Evolutionary conservation across 1,140 invertebrate genomes (phyloP), one percentile per base, ranked within the genome.

Genomic region (Nautilus pompilius): DNA sequence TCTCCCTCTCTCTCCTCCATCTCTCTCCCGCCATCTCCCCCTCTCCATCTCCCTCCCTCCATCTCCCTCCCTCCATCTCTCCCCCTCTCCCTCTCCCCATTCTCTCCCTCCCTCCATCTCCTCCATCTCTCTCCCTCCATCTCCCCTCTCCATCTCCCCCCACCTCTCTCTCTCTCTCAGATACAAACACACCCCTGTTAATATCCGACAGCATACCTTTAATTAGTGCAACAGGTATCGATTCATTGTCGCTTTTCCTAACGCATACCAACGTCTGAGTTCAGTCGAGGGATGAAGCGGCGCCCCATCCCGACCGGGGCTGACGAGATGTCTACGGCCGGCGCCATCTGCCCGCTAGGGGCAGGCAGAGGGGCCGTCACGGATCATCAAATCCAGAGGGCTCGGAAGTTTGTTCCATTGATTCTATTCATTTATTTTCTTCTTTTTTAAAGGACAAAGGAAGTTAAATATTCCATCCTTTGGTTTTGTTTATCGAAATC

Each of bases 131-230:
- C n/a, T 17, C 28, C 30, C n/a, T 29, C n/a, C 17, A 15, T 59
- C n/a, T 59, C 10, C 46, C 51, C 2, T 26, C 2, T n/a, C 8
- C 26, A 8, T 26, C 8, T 10, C 5, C 10, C 20, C 6, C 3
- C 0, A 1, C 1, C 22, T 22, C 51, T 51, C 34, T 13, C 15
- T 48, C 8, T 60, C 15, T 30, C 33, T 22, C 58, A 60, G 58
- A 30, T 15, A 60, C 24, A n/a, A 26, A 55, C 55, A 55, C 26
- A n/a, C 17, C 51, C 30, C 17, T 46, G 41, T 28, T 57, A 46
- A 30, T 63, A 55, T 41, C 60, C 63, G n/a, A 5, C 63, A 8
- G 34, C 66, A 32, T 55, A 69, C 60, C 24, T 63, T 10, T 65
- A 63, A 63, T 13, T 58, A 3, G 2, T 60, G 17, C 15, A 45